These are phyloP conservation scores for Hofmannophila pseudospretella DNA, from an alignment of 2,888 invertebrate genomes.

Conservation along the genomic window DNA sequence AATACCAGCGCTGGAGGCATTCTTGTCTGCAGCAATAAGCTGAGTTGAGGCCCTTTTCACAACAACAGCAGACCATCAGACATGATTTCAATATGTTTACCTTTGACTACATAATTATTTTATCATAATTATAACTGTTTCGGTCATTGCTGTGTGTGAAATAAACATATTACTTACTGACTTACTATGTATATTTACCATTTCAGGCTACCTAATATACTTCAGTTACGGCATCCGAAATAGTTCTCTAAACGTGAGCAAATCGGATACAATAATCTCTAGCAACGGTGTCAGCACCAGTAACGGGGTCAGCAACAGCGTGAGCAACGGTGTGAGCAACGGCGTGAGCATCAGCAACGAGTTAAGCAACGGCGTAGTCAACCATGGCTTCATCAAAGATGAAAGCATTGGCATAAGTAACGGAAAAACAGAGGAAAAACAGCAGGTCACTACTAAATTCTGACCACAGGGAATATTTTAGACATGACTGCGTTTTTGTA, in stretches of 20 bases:
- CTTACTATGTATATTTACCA: no score
- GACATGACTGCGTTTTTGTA: no score
- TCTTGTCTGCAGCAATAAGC: no score
- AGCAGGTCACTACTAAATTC: slow-evolving; percentile 55
- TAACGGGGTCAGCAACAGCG: slow-evolving; percentile 6
- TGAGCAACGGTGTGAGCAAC: slow-evolving; percentile 12
- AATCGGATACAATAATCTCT: neutral
- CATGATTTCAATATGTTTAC: no score
- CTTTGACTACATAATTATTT: no score
- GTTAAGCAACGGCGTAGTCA: slow-evolving; percentile 6
- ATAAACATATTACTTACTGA: no score
- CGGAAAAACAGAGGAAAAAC: slow-evolving; percentile 19
- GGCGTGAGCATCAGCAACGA: slow-evolving; percentile 14
- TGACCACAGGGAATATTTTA: slow-evolving; percentile 12
- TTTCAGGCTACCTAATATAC: slow-evolving; percentile 89
- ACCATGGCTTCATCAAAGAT: slow-evolving; percentile 17
- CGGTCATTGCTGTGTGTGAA: no score
- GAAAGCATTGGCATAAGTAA: slow-evolving; percentile 11
- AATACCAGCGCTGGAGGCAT: no score
- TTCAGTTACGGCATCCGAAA: slow-evolving; percentile 89
- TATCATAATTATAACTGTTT: no score
- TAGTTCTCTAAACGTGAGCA: slow-evolving; percentile 79
- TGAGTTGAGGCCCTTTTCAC: no score
- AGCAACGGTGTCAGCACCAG: slow-evolving; percentile 16
- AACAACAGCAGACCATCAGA: no score